Percentiles rank a stretch among this genome's conserved stretches.
These are phyloP conservation scores for Stenichneumon culpator DNA, from an alignment of 2,888 invertebrate species.

Conservation along the genomic window DNA sequence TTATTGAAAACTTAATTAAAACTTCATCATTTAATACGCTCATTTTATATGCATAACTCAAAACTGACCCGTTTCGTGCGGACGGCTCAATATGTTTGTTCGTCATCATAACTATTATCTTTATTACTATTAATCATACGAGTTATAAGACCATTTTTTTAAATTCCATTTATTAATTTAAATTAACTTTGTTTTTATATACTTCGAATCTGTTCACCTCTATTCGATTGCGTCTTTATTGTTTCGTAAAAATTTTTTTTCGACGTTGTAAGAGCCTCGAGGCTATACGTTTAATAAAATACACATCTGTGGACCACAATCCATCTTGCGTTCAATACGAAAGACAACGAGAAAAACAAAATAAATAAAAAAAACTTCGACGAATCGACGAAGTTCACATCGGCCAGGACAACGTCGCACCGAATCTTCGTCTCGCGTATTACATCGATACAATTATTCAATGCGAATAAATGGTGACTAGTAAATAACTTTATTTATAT, in stretches of 20 bases:
- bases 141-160: constrained; percentile 14
- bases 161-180: constrained; percentile 30
- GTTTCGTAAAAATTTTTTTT: constrained; percentile 59
- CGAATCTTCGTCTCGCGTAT: background rate
- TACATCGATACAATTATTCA: constrained; percentile 7
- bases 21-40: too few relatives aligned
- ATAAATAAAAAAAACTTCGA: background rate
- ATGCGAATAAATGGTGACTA: constrained; percentile 36
- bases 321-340: background rate
- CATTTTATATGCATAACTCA: too few relatives aligned
- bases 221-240: constrained; percentile 38
- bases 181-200: constrained; percentile 28
- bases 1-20: too few relatives aligned
- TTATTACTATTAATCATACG: constrained; percentile 18
- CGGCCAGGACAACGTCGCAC: background rate
- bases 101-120: constrained; percentile 41
- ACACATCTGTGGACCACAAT: constrained; percentile 64
- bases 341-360: background rate
- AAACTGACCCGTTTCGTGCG: too few relatives aligned
- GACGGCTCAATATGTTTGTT: constrained; percentile 9
- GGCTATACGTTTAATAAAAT: constrained; percentile 57
- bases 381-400: background rate
- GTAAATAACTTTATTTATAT: constrained; percentile 60
- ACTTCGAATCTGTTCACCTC: constrained; percentile 33
- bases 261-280: constrained; percentile 57